Conservation (phyloP, 2,888 invertebrate species). For the Odontocolon sp. region DNA sequence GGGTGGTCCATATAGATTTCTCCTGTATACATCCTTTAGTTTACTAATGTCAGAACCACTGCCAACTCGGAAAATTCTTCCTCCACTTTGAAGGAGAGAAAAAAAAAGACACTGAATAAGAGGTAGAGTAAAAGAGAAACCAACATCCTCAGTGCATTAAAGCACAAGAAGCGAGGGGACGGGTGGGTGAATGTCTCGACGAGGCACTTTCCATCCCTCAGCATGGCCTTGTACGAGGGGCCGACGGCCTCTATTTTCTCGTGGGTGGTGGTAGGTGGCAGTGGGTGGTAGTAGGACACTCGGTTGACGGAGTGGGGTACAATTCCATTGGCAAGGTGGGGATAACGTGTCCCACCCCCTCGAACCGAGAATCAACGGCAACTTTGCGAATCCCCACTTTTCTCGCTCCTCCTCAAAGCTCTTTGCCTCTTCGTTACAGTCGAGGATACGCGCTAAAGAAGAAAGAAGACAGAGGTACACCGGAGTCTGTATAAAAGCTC, state of each 20-base stretch:
- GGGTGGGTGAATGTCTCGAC: not conserved
- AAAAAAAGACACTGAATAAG: not conserved
- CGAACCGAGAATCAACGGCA: constrained; percentile 50
- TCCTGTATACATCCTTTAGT: no score
- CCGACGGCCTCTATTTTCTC: constrained; percentile 62
- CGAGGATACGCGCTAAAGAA: constrained; percentile 24
- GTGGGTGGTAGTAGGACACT: constrained; percentile 30
- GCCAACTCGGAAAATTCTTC: constrained; percentile 30
- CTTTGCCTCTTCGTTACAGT: constrained; percentile 23
- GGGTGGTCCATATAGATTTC: no score
- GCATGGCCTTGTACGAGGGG: constrained; percentile 50
- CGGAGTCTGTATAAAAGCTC: constrained; percentile 56
- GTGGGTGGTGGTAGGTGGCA: constrained; percentile 46
- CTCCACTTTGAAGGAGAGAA: constrained; percentile 5
- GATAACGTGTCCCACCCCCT: constrained; percentile 53
- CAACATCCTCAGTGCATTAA: constrained; percentile 41
- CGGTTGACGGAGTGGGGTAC: constrained; percentile 58
- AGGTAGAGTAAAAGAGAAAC: constrained; percentile 34
- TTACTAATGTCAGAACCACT: constrained; percentile 20
- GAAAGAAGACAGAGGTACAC: constrained; percentile 36
- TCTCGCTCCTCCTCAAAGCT: constrained; percentile 67
- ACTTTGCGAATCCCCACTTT: constrained; percentile 61
- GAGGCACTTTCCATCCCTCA: constrained; percentile 53
- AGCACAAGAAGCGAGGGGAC: constrained; percentile 23
- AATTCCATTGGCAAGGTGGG: constrained; percentile 36